Conservation (phyloP, 2,888 invertebrate genomes). For the Parnassius mnemosyne region DNA sequence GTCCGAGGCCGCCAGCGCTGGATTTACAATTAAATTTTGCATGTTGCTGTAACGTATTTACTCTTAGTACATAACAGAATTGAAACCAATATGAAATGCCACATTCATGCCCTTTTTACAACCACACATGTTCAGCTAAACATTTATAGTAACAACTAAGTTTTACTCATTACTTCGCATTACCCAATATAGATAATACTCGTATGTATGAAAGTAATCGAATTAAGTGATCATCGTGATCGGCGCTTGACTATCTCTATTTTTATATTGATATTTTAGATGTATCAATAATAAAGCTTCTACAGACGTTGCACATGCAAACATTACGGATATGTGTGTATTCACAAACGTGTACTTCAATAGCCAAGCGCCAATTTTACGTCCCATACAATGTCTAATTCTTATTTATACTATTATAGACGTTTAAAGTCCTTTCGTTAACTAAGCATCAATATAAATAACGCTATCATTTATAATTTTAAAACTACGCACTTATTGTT, state of each 20-base stretch:
- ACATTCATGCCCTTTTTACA: constrained; percentile 75
- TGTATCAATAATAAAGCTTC: constrained; percentile 28
- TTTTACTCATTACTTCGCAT: constrained; percentile 67
- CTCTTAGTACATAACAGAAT: constrained; percentile 41
- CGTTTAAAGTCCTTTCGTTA: constrained; percentile 67
- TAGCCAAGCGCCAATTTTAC: constrained; percentile 70
- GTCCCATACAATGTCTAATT: constrained; percentile 63
- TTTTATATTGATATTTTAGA: constrained; percentile 25
- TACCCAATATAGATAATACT: constrained; percentile 67
- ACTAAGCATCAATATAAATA: constrained; percentile 78
- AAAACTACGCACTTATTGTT: constrained; percentile 72
- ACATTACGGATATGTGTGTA: constrained; percentile 24
- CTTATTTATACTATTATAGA: constrained; percentile 70
- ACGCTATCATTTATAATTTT: constrained; percentile 72
- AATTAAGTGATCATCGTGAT: constrained; percentile 55
- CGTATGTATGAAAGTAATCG: constrained; percentile 58
- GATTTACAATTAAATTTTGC: constrained; percentile 35
- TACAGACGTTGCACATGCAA: constrained; percentile 20
- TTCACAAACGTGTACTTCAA: constrained; percentile 32
- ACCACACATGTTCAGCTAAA: constrained; percentile 75
- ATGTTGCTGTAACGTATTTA: constrained; percentile 12
- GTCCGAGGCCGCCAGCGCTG: constrained; percentile 40
- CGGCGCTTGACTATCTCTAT: constrained; percentile 64
- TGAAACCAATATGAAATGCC: constrained; percentile 62
- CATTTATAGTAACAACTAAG: constrained; percentile 79